Evolutionary conservation across 1,140 invertebrate species (phyloP).

Genomic region (Zaprionus vittiger): DNA sequence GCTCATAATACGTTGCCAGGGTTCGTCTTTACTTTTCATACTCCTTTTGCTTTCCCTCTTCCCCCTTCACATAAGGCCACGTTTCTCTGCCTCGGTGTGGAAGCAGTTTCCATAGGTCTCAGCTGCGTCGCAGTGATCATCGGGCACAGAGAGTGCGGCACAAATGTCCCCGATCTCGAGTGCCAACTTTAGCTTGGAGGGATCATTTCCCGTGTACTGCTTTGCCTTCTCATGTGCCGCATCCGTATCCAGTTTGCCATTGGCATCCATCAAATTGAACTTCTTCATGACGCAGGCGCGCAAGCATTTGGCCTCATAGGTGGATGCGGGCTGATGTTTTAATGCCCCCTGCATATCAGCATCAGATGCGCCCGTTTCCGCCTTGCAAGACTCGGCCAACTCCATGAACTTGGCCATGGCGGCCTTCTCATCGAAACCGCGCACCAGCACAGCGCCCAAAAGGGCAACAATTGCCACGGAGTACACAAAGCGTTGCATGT

Average conservation of each 20-base stretch:
- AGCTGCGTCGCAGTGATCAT: constrained; percentile 69
- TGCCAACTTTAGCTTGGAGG: constrained; percentile 58
- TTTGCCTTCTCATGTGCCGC: constrained; percentile 63
- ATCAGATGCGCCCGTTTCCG: constrained; percentile 51
- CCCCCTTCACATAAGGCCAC: constrained; percentile 47
- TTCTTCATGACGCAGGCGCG: constrained; percentile 71
- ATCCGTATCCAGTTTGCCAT: constrained; percentile 55
- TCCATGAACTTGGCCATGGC: constrained; percentile 60
- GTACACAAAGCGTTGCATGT: constrained; percentile 43
- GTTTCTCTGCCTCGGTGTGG: constrained; percentile 36
- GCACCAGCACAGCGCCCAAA: constrained; percentile 34
- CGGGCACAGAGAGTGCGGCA: constrained; percentile 49
- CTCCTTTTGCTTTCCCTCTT: neutral
- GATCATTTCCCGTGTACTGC: constrained; percentile 59
- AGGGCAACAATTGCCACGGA: constrained; percentile 33
- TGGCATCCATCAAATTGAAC: constrained; percentile 37
- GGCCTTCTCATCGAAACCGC: constrained; percentile 59
- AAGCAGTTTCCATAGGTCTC: constrained; percentile 61
- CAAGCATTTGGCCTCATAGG: constrained; percentile 61
- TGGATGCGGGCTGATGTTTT: constrained; percentile 51
- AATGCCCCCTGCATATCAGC: constrained; percentile 48
- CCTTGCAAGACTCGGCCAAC: constrained; percentile 44
- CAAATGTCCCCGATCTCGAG: constrained; percentile 67
- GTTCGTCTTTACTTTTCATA: neutral
- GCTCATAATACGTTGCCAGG: neutral